phyloP scores from a whole-genome alignment of 2,113 vertebrate species.

The Grammomys dolichurus region DNA sequence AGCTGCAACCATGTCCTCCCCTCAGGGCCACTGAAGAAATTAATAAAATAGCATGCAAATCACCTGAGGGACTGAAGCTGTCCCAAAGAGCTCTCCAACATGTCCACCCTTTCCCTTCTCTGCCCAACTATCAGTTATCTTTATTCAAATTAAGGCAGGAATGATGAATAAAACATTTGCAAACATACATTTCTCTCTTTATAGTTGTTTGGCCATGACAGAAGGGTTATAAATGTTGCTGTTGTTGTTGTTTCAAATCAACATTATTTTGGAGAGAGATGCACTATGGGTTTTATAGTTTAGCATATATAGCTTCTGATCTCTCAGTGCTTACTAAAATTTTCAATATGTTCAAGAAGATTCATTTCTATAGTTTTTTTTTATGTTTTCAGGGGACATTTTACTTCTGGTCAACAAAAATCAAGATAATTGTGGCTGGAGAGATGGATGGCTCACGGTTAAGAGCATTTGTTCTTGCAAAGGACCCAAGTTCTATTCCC shows the following conservation, averaged over 20 bases:
- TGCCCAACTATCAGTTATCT: background rate
- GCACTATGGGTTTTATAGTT: background rate
- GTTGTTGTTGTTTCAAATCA: background rate
- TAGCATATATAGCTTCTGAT: background rate
- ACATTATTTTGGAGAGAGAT: background rate
- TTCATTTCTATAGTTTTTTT: slow-evolving; percentile 36
- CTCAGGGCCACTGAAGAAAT: background rate
- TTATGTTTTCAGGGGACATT: background rate
- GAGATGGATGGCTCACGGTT: background rate
- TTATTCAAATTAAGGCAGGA: background rate
- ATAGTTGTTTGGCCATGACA: background rate
- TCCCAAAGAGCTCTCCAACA: background rate
- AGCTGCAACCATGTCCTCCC: background rate
- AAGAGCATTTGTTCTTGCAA: background rate
- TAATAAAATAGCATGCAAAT: background rate
- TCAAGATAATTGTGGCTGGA: background rate
- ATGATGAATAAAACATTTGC: background rate
- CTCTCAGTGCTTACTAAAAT: slow-evolving; percentile 35
- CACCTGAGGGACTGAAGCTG: background rate
- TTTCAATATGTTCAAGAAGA: slow-evolving; percentile 16
- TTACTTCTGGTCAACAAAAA: slow-evolving; percentile 18
- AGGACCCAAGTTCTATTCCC: background rate
- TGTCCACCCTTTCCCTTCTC: background rate
- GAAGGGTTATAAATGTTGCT: slow-evolving; percentile 19
- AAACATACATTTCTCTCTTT: background rate